phyloP scores from a whole-genome alignment of 1,140 invertebrate species.

The Aphaenogaster floridana region DNA sequence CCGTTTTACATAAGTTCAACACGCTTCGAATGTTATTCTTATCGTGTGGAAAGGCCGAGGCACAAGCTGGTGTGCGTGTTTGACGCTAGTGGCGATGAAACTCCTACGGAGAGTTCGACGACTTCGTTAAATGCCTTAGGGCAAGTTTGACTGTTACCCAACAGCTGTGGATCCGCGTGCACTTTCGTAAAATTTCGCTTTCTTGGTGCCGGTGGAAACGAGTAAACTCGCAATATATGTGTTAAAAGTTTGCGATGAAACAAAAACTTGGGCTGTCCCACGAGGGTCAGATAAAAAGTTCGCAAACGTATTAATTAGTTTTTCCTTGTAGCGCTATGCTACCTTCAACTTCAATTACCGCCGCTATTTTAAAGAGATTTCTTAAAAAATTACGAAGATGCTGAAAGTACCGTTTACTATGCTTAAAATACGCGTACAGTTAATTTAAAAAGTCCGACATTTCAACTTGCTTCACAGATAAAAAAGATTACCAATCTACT shows the following conservation, averaged over 20 bases:
- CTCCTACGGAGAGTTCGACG: constrained; percentile 69
- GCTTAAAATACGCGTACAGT: background rate
- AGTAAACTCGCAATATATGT: constrained; percentile 49
- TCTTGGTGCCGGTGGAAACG: constrained; percentile 49
- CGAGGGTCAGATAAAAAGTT: constrained; percentile 41
- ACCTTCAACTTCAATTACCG: background rate
- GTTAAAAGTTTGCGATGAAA: constrained; percentile 43
- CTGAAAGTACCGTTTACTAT: background rate
- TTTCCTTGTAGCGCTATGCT: background rate
- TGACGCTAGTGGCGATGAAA: constrained; percentile 59
- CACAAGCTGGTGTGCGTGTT: constrained; percentile 17
- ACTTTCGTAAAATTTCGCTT: constrained; percentile 73
- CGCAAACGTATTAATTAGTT: constrained; percentile 55
- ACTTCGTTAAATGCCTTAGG: constrained; percentile 67
- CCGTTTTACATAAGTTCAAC: constrained; percentile 70
- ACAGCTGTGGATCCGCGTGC: constrained; percentile 55
- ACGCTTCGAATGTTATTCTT: constrained; percentile 67
- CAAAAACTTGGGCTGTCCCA: constrained; percentile 47
- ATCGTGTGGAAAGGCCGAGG: constrained; percentile 57
- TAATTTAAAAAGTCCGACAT: background rate
- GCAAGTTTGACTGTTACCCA: constrained; percentile 69
- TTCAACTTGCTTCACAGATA: background rate
- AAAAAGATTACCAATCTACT: background rate
- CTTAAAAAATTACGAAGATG: background rate
- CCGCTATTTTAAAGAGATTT: background rate